Evolutionary conservation across 2,888 invertebrate genomes (phyloP).

Genomic region (Parelbella ahira): DNA sequence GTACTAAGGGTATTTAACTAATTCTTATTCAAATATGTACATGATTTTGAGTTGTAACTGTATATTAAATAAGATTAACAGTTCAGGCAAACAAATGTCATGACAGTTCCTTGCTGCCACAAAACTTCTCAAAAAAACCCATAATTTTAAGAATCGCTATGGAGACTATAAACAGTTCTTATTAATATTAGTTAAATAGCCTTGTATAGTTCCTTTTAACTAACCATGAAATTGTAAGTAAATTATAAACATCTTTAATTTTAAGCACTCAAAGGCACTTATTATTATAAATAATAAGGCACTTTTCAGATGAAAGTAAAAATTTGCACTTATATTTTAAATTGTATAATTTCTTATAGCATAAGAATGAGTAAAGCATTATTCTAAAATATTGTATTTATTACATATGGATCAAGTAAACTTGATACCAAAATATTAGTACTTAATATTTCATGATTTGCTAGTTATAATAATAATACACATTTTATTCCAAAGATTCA

Average conservation of each 20-base stretch:
- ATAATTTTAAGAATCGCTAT: no score
- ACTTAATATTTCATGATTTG: constrained; percentile 44
- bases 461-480: constrained; percentile 48
- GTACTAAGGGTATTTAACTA: no score
- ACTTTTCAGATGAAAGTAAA: constrained; percentile 1
- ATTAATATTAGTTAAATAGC: no score
- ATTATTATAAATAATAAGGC: not conserved
- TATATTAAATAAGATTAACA: no score
- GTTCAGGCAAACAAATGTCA: no score
- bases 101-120: no score
- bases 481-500: constrained; percentile 64
- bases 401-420: constrained; percentile 13
- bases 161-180: no score
- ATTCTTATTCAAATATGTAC: no score
- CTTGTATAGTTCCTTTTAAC: no score
- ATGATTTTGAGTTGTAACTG: no score
- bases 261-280: constrained; percentile 1
- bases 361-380: constrained; percentile 61
- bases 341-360: constrained; percentile 19
- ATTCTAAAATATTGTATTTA: constrained; percentile 71
- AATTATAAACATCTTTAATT: not conserved
- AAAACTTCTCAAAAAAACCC: no score
- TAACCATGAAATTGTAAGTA: no score
- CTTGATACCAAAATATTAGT: constrained; percentile 29
- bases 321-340: constrained; percentile 15